phyloP scores from a whole-genome alignment of 2,888 invertebrate species.

The Drosophila nr. medialis region DNA sequence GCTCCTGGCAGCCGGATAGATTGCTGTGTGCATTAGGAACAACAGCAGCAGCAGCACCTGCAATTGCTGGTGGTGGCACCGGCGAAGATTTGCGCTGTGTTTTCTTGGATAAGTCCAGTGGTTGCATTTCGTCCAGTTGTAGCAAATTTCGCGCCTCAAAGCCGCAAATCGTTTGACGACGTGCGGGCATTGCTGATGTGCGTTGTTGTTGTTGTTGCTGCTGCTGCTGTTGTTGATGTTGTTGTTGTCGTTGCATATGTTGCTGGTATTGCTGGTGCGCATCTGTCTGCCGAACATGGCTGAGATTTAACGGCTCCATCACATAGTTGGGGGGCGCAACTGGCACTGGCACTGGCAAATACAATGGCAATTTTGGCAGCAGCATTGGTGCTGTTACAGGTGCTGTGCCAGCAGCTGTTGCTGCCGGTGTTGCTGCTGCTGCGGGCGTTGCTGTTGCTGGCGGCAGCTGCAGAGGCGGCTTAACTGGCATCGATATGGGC shows the following conservation, averaged over 20 bases:
- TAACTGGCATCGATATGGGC: conserved; percentile 22
- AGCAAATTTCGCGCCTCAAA: conserved; percentile 76
- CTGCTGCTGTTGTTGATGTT: conserved; percentile 35
- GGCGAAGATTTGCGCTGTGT: conserved; percentile 55
- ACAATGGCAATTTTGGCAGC: conserved; percentile 68
- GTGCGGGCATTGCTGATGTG: conserved; percentile 61
- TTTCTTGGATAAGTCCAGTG: conserved; percentile 83
- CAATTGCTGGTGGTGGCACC: conserved; percentile 13
- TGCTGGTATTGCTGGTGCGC: conserved; percentile 22
- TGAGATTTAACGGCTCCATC: conserved; percentile 74
- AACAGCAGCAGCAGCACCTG: conserved; percentile 1
- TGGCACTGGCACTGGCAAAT: conserved; percentile 61
- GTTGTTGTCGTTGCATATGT: conserved; percentile 26
- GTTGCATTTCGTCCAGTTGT: conserved; percentile 78
- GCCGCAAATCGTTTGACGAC: conserved; percentile 82
- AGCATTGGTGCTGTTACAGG: conserved; percentile 31
- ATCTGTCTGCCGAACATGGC: conserved; percentile 46
- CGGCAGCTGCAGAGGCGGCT: conserved; percentile 6
- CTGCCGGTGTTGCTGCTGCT: conserved; percentile 10
- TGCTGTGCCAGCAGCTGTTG: not conserved
- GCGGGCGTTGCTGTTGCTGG: conserved; percentile 13
- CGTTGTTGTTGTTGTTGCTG: conserved; percentile 43
- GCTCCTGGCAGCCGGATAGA: not conserved
- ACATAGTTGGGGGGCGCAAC: conserved; percentile 38
- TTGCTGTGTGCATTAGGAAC: not conserved